Percentiles rank a stretch among this genome's conserved stretches.
Conservation (phyloP, 2,113 vertebrate genomes). For the Ptilorrhoa leucosticta region DNA sequence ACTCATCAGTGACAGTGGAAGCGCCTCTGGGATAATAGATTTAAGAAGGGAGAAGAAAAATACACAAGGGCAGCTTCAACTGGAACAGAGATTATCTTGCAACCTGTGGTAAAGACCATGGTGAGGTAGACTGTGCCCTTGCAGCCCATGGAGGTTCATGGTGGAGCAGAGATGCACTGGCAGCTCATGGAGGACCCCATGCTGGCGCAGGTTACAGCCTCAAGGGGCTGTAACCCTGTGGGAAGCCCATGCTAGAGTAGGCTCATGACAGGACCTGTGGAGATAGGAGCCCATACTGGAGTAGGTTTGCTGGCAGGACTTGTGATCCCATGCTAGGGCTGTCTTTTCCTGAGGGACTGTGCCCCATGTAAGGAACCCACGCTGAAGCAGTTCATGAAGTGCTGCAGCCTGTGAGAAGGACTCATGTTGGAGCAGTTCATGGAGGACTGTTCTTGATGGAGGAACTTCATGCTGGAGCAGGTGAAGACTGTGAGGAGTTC, state of each 20-base stretch:
- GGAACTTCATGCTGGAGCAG: neutral
- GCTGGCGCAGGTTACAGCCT: neutral
- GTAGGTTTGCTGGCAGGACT: neutral
- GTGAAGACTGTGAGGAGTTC: neutral
- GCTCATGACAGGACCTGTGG: neutral
- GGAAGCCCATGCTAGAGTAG: neutral
- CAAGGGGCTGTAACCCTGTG: neutral
- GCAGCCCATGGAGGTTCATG: neutral
- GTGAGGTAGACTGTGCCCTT: neutral
- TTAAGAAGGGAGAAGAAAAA: neutral
- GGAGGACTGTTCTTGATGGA: neutral
- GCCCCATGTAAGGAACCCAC: too few species aligned
- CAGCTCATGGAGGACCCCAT: too few species aligned
- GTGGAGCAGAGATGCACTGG: accelerated
- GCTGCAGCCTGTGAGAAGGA: neutral
- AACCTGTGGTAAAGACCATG: neutral
- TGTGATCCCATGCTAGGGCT: neutral
- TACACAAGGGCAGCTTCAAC: neutral
- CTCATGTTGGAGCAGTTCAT: neutral
- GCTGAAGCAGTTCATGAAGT: neutral
- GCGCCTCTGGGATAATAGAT: neutral
- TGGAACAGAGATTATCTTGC: neutral
- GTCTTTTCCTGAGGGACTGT: neutral
- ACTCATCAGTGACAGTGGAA: neutral
- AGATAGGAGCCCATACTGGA: neutral